Evolutionary conservation across 2,888 invertebrate species (phyloP), one percentile per base, ranked within the genome.

Genomic region (Tiphia femorata): DNA sequence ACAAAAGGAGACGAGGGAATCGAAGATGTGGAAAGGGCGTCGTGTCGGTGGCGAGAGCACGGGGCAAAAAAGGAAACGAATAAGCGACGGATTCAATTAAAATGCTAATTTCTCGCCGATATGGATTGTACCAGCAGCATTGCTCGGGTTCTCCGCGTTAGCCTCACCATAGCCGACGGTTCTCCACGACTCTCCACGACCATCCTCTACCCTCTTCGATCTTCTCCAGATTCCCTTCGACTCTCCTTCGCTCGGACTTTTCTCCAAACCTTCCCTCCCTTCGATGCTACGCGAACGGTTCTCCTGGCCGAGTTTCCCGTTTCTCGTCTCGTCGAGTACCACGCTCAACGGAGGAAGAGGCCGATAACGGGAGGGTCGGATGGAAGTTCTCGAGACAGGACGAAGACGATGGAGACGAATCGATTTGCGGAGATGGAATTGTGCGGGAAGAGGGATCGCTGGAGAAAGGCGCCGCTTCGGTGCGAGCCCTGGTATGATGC

Each of bases 101-200:
- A 72, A 72, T 72, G 72, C 66, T 70, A 72, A 72, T 72, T 69
- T 43, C 48, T 27, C 37, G 49, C 50, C 38, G 50, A 16, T 48
- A 17, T 49, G 58, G 50, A 59, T 59, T 21, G 51, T 43, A 30
- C 52, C 16, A 12, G 38, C 16, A 16, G n/a, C 19, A 46, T 20
- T 23, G 23, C 55, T 20, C n/a, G 21, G 17, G 29, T 38, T 30
- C 43, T 49, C 52, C 47, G 38, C 58, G 25, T 38, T 21, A 16
- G 21, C 14, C 40, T 23, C 46, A 12, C 25, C n/a, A 16, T 25
- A 25, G 20, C 20, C 41, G 35, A 35, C 23, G 21, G 14, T 42
- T 42, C 21, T 14, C 41, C 10, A n/a, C 29, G n/a, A 29, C 30
- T 12, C 33, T 41, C 19, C 12, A 10, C 17, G 6, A n/a, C 14